phyloP scores from a whole-genome alignment of 2,113 vertebrate species.

The Gymnocephalus cernua region DNA sequence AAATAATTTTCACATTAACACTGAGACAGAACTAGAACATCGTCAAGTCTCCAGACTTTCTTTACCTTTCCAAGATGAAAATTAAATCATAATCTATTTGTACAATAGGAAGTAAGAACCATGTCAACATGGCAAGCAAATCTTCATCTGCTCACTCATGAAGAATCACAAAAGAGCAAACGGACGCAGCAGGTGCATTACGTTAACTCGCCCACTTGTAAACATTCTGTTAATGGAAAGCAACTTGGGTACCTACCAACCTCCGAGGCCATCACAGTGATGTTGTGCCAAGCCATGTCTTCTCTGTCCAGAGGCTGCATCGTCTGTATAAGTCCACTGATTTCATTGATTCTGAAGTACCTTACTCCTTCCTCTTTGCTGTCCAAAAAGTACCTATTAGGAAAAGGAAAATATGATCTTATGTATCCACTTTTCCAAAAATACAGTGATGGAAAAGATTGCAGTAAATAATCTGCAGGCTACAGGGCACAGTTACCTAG shows the following conservation, averaged over 20 bases:
- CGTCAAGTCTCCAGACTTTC: neutral
- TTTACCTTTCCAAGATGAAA: neutral
- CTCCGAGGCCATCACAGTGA: conserved; percentile 94
- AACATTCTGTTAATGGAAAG: conserved; percentile 9
- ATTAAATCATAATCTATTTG: neutral
- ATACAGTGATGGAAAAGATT: neutral
- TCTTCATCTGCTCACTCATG: neutral
- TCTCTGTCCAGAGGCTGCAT: conserved; percentile 92
- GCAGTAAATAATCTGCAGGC: neutral
- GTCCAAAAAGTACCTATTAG: conserved; percentile 90
- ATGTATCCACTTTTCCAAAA: neutral
- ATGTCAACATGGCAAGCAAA: neutral
- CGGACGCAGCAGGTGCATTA: neutral
- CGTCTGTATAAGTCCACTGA: conserved; percentile 91
- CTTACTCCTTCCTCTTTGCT: conserved; percentile 83
- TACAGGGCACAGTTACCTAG: no score
- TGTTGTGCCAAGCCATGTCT: conserved; percentile 92
- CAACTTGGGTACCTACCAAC: conserved; percentile 86
- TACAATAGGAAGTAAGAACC: neutral
- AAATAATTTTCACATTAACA: neutral
- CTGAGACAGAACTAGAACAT: neutral
- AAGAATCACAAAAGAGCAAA: neutral
- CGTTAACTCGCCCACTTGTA: neutral
- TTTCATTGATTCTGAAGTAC: conserved; percentile 91
- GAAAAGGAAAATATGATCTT: conserved; percentile 2